Evolutionary conservation across 2,113 vertebrate genomes (phyloP), one percentile per base, ranked within the genome.

Genomic region (Coracopsis vasa): DNA sequence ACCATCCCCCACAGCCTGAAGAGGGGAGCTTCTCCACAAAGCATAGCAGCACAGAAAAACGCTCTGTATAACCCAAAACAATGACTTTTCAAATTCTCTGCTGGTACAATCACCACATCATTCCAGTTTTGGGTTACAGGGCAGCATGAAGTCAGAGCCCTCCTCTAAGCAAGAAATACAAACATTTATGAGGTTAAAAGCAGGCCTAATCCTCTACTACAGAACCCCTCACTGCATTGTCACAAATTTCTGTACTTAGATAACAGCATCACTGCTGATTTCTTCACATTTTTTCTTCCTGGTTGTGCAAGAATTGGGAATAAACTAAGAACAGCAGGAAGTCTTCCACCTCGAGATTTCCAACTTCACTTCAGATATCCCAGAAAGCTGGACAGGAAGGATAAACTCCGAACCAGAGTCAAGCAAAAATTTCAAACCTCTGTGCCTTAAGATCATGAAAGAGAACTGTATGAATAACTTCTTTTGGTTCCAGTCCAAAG

Each of bases 161-260:
- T 88, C 45, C 79, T 90, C 82, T 78, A 83, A 82, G 71, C 95
- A 95, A 65, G 90, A 92, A 93, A 92, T 23, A 37, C 79, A 92
- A 92, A 86, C 54, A 5, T 88, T 88, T 92, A 23, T 33, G 73
- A 93, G 60, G 41, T 51, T 93, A 91, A 92, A 90, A 84, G 11
- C 64, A 54, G 80, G 75, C 81, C 73, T 79, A 77, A 92, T 86
- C 80, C 77, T 88, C 54, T 60, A 9, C 60, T 78, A 42, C 88
- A 83, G 62, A 82, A 53, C 48, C 16, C 11, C 48, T 78, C 16
- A 2, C n/a, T 79, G 41, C 44, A 48, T 69, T 79, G 94, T 65
- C 70, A 86, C 64, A 83, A 45, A 66, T 11, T 85, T 80, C 78
- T 47, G 23, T 58, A 60, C 67, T 82, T 65, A 83, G 67, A 82